Evolutionary conservation across 2,797 vertebrate genomes (phyloP), one percentile per base, ranked within the genome.

Genomic region (Fratercula arctica): DNA sequence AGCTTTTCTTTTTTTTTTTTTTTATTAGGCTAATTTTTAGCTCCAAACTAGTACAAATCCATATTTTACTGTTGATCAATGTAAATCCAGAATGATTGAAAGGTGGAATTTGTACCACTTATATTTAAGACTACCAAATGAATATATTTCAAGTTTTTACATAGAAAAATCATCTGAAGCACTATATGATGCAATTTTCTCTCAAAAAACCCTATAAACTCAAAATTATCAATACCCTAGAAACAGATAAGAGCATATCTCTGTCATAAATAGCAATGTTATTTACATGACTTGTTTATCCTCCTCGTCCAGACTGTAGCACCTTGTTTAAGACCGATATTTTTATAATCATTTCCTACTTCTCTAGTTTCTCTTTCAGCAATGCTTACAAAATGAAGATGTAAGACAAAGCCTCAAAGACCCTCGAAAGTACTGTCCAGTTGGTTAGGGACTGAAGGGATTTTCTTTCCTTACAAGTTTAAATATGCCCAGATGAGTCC

Each of bases 41-140:
- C 79, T 26, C n/a, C 31, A 90, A 53, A 70, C 18, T 59, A 63
- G 20, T 79, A 24, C 14, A 90, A 82, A 76, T 88, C n/a, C n/a
- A 35, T 59, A 67, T 83, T 96, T 90, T 73, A 63, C 24, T 76
- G 35, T 63, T 94, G 41, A 91, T 89, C 63, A 73, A 10, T 67
- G 35, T 67, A 87, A 92, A 74, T 79, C 46, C 41, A 74, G 41
- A 93, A 73, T 74, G 51, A 79, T 2, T 73, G 41, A 85, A 90
- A 91, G 53, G 53, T 54, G 70, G 83, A 95, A 94, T 95, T 74
- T 67, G 10, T n/a, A 81, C 60, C 46, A 59, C 37, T 87, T 92
- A 24, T 59, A 54, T 81, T 86, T 91, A 81, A 87, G 59, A 73
- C 24, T 53, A 50, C 11, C 29, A 84, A 95, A 94, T 86, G 0